phyloP scores from a whole-genome alignment of 2,888 invertebrate genomes.

The Andrena bicolor region DNA sequence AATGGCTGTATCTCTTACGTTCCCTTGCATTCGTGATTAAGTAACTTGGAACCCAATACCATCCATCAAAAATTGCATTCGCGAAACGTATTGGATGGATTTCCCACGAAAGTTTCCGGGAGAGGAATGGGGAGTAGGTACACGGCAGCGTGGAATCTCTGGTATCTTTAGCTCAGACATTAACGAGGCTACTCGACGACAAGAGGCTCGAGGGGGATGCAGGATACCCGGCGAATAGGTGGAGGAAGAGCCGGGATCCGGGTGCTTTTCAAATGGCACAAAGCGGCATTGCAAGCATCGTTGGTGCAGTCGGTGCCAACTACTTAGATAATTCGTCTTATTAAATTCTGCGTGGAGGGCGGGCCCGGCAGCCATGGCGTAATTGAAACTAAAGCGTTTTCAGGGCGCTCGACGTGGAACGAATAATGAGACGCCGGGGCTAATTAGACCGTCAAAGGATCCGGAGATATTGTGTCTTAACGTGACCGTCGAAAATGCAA shows the following conservation, averaged over 20 bases:
- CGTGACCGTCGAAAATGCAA: constrained; percentile 55
- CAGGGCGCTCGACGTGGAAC: constrained; percentile 67
- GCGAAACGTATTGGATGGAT: neutral
- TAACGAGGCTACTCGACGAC: constrained; percentile 44
- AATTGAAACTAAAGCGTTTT: constrained; percentile 77
- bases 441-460: constrained; percentile 76
- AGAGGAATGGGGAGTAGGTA: constrained; percentile 21
- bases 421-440: constrained; percentile 66
- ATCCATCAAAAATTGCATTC: constrained; percentile 36
- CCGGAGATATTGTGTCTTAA: constrained; percentile 66
- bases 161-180: constrained; percentile 48
- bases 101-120: constrained; percentile 24
- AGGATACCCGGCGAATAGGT: constrained; percentile 41
- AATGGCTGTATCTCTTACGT: neutral
- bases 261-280: constrained; percentile 59
- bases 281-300: constrained; percentile 53
- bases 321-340: constrained; percentile 74
- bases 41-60: neutral
- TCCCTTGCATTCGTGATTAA: neutral
- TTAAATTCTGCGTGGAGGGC: constrained; percentile 63
- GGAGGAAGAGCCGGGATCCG: constrained; percentile 27
- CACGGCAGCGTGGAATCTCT: constrained; percentile 39
- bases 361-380: constrained; percentile 49
- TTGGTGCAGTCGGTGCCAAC: constrained; percentile 62
- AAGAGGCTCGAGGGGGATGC: constrained; percentile 10